A percentile compares a stretch with the other conserved stretches of the same genome.
Evolutionary conservation across 2,888 invertebrate genomes (phyloP).

Genomic region (Scaptomyza caliginosa): DNA sequence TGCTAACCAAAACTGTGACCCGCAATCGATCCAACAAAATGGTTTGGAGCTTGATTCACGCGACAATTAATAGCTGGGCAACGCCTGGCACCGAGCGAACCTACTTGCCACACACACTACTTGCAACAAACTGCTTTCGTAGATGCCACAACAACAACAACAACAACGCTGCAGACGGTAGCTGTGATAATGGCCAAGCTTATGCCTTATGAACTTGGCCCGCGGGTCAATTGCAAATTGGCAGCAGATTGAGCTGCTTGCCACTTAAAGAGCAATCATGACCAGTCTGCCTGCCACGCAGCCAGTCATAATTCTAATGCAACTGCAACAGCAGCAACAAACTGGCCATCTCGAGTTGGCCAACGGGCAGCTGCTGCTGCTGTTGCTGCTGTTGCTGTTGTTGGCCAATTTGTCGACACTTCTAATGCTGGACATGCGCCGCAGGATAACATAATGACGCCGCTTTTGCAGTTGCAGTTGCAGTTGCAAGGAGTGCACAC

Average conservation of each 20-base stretch:
- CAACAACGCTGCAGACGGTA: constrained; percentile 58
- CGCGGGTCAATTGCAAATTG: constrained; percentile 42
- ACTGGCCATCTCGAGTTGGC: constrained; percentile 49
- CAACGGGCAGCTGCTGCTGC: constrained; percentile 9
- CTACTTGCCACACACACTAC: constrained; percentile 17
- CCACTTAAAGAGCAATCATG: constrained; percentile 61
- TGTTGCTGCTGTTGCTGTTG: constrained; percentile 3
- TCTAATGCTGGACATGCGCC: constrained; percentile 66
- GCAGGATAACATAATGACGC: constrained; percentile 55
- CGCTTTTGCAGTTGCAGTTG: constrained; percentile 41
- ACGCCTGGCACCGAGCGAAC: constrained; percentile 52
- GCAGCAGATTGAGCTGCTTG: constrained; percentile 49
- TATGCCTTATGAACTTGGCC: constrained; percentile 39
- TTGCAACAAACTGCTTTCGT: not conserved
- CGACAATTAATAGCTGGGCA: constrained; percentile 76
- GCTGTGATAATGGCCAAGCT: constrained; percentile 73
- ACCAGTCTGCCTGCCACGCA: constrained; percentile 26
- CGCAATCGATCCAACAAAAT: constrained; percentile 75
- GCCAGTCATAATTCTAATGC: constrained; percentile 55
- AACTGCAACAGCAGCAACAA: constrained; percentile 38
- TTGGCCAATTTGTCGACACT: constrained; percentile 76
- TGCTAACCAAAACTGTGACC: constrained; percentile 71
- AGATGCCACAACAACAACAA: not conserved
- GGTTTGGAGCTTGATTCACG: constrained; percentile 60
- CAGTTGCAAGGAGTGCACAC: constrained; percentile 51